Percentiles rank a stretch among this genome's conserved stretches.
Evolutionary conservation across 2,888 invertebrate genomes (phyloP).

Genomic region (Eubasilissa splendida): DNA sequence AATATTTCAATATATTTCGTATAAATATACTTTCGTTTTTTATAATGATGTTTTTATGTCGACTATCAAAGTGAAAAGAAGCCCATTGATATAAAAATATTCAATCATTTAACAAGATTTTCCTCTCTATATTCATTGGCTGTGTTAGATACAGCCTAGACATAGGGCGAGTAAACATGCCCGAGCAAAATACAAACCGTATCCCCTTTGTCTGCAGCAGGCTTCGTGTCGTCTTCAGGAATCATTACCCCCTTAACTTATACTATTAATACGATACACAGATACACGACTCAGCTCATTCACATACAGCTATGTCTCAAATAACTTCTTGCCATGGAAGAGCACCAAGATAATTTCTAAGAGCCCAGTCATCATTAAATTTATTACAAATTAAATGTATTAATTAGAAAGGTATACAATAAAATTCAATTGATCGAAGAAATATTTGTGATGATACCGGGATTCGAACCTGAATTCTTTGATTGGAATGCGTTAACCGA

Average conservation of each 20-base stretch:
- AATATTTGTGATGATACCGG: too few species aligned
- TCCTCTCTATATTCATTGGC: not conserved
- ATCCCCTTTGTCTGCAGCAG: not conserved
- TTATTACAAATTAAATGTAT: too few species aligned
- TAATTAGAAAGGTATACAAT: too few species aligned
- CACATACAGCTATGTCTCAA: too few species aligned
- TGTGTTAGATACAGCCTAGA: not conserved
- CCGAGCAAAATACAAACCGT: not conserved
- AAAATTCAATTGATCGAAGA: too few species aligned
- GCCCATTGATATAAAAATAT: not conserved
- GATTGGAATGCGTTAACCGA: too few species aligned
- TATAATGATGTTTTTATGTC: too few species aligned
- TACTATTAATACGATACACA: not conserved
- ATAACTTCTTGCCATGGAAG: not conserved
- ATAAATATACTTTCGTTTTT: too few species aligned
- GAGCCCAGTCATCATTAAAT: too few species aligned
- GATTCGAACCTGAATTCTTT: too few species aligned
- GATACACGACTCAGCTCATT: not conserved
- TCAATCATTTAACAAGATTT: not conserved
- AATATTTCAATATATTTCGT: too few species aligned
- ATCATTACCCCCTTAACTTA: conserved; percentile 2
- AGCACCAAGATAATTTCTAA: not conserved
- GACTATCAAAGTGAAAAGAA: too few species aligned
- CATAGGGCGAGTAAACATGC: not conserved
- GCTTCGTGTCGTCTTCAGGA: not conserved